Evolutionary conservation across 2,888 invertebrate species (phyloP).

Genomic region (Cosmia pyralina): DNA sequence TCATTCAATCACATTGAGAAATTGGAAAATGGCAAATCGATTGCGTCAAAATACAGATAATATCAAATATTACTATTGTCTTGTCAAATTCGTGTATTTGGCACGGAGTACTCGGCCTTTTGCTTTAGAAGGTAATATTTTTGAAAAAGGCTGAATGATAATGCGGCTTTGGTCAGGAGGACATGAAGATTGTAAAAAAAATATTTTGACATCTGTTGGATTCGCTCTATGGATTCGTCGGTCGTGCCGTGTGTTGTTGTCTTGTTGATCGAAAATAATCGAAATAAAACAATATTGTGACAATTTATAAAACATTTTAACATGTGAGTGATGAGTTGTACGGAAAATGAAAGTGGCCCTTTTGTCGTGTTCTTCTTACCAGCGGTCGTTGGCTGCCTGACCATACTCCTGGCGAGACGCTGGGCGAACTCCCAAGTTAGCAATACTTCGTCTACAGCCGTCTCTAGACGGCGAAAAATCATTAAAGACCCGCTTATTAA

Average conservation of each 20-base stretch:
- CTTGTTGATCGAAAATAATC: slow-evolving; percentile 60
- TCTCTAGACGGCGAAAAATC: slow-evolving; percentile 88
- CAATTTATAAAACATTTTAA: slow-evolving; percentile 82
- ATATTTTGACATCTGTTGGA: slow-evolving; percentile 27
- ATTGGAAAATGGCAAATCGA: slow-evolving; percentile 34
- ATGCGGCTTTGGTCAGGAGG: neutral
- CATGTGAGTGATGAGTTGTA: slow-evolving; percentile 91
- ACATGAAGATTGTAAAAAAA: neutral
- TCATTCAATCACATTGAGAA: slow-evolving; percentile 7
- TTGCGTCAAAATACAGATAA: slow-evolving; percentile 42
- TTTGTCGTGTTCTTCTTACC: slow-evolving; percentile 90
- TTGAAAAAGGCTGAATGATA: slow-evolving; percentile 29
- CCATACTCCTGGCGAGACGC: slow-evolving; percentile 87
- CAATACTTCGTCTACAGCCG: slow-evolving; percentile 85
- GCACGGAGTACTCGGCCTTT: slow-evolving; percentile 16
- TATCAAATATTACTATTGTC: slow-evolving; percentile 18
- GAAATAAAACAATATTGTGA: slow-evolving; percentile 82
- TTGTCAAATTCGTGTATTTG: slow-evolving; percentile 13
- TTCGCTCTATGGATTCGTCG: slow-evolving; percentile 38
- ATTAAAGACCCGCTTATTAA: slow-evolving; percentile 87
- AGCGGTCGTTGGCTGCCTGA: slow-evolving; percentile 88
- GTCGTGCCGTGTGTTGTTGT: slow-evolving; percentile 36
- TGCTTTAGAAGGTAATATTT: neutral
- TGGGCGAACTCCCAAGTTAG: slow-evolving; percentile 87
- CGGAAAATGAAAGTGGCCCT: slow-evolving; percentile 90